Percentiles rank a stretch among this genome's conserved stretches.
phyloP scores from a whole-genome alignment of 30 jellyfish, hydroid and myxozoan genomes.

The Turritopsis rubra region DNA sequence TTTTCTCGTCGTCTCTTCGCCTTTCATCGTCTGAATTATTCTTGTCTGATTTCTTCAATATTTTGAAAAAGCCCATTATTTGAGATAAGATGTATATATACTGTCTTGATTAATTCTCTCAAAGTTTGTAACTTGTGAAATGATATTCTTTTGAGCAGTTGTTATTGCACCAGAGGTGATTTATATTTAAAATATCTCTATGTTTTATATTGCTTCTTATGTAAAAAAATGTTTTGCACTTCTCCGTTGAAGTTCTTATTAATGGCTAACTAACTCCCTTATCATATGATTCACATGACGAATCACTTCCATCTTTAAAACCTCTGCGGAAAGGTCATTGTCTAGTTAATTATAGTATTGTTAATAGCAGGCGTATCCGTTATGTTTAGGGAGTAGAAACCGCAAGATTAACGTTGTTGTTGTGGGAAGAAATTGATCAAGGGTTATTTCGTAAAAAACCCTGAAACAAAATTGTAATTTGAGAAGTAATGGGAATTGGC shows the following conservation, averaged over 20 bases:
- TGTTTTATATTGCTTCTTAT: background rate
- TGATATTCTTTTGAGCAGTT: background rate
- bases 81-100: background rate
- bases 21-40: slow-evolving; percentile 7
- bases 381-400: background rate
- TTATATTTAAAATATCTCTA: background rate
- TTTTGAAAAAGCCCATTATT: background rate
- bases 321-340: background rate
- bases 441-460: background rate
- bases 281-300: background rate
- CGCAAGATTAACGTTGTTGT: background rate
- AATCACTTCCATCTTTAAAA: background rate
- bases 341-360: background rate
- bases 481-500: too few relatives aligned
- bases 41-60: background rate
- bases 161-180: background rate
- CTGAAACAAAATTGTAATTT: too few relatives aligned
- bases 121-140: background rate
- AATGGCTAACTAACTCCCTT: background rate
- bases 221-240: background rate
- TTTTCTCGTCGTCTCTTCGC: background rate
- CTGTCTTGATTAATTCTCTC: too few relatives aligned
- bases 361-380: background rate
- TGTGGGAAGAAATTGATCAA: too few relatives aligned
- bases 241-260: background rate